Conservation (phyloP, 2,797 vertebrate genomes). For the Galagoides demidoff region DNA sequence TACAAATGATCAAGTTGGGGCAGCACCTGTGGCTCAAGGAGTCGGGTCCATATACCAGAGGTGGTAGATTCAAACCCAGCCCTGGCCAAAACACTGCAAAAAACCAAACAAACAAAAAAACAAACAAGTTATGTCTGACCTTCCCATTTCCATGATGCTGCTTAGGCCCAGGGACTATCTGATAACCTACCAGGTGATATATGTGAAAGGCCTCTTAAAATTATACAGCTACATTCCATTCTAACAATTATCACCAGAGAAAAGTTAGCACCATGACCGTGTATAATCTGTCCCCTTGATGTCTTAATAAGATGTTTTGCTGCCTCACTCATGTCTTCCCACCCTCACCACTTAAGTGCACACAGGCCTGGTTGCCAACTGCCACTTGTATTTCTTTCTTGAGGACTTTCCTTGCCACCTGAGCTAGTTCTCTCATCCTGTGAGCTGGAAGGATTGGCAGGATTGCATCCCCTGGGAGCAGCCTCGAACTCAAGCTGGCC, state of each 20-base stretch:
- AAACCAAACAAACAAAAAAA: too few species aligned
- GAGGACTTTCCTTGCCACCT: not conserved
- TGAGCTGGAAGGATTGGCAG: not conserved
- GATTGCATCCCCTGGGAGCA: not conserved
- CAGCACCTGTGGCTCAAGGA: too few species aligned
- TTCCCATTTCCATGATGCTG: not conserved
- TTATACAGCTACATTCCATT: not conserved
- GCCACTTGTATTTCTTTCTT: not conserved
- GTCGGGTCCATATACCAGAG: too few species aligned
- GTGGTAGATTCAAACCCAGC: too few species aligned
- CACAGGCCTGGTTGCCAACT: not conserved
- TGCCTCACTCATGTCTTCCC: not conserved
- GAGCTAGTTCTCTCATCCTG: not conserved
- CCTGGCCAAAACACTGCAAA: too few species aligned
- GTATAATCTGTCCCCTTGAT: not conserved
- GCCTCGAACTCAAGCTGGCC: not conserved
- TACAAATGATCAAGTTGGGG: not conserved
- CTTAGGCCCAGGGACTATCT: not conserved
- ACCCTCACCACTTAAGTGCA: too few species aligned
- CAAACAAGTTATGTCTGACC: not conserved
- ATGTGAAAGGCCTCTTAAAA: not conserved
- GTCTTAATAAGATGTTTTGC: not conserved
- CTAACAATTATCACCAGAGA: not conserved
- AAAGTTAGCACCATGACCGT: not conserved
- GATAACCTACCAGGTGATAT: not conserved